A percentile compares a stretch with the other conserved stretches of the same genome.
Evolutionary conservation across 2,888 invertebrate species (phyloP).

Genomic region (Kuschelorhynchus macadamiae): DNA sequence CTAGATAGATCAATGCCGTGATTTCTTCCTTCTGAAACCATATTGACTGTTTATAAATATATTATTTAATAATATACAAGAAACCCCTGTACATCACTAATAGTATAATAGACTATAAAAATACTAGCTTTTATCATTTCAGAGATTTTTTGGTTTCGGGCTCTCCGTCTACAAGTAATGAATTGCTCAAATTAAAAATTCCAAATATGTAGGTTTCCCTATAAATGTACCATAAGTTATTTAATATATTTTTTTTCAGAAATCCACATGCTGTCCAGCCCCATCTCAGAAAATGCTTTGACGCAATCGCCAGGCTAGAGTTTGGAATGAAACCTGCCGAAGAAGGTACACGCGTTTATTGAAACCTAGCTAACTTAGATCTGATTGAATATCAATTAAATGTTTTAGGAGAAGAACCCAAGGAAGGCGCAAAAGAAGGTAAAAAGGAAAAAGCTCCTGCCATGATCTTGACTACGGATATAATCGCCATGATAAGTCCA

Average conservation of each 20-base stretch:
- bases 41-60: too few relatives aligned
- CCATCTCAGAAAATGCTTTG: conserved; percentile 91
- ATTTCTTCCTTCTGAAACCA: too few relatives aligned
- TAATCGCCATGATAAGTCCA: conserved; percentile 90
- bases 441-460: conserved; percentile 54
- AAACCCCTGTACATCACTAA: too few relatives aligned
- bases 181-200: too few relatives aligned
- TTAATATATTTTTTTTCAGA: conserved; percentile 64
- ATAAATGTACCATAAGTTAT: too few relatives aligned
- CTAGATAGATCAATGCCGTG: too few relatives aligned
- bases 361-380: background rate
- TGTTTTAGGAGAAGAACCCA: conserved; percentile 32
- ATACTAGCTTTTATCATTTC: too few relatives aligned
- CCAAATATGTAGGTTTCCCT: too few relatives aligned
- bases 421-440: conserved; percentile 65
- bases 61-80: too few relatives aligned
- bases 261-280: conserved; percentile 93
- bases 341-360: conserved; percentile 57
- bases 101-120: too few relatives aligned
- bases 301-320: conserved; percentile 84
- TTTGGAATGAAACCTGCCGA: conserved; percentile 75
- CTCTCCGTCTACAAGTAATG: too few relatives aligned
- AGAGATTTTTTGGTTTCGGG: too few relatives aligned
- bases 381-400: background rate
- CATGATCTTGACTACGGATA: conserved; percentile 82